phyloP scores from a whole-genome alignment of 1,140 invertebrate species.

The Eufriesea mexicana region DNA sequence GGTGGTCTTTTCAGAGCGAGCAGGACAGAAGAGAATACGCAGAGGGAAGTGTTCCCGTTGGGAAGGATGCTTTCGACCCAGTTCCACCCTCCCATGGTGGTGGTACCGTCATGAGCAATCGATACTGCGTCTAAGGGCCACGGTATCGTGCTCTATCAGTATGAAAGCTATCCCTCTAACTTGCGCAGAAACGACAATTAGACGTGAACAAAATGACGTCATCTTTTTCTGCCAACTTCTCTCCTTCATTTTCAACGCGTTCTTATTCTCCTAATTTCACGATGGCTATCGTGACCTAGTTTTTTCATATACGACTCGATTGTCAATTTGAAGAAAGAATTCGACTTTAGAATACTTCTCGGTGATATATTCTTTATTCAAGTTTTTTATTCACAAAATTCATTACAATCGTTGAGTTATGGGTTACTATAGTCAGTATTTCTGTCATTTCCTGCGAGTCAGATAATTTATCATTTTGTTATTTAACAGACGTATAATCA shows the following conservation, averaged over 20 bases:
- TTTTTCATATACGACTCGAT: not conserved
- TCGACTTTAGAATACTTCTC: not conserved
- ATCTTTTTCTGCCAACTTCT: not conserved
- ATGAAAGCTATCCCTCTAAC: conserved; percentile 39
- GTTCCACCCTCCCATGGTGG: conserved; percentile 74
- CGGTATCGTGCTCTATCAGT: conserved; percentile 25
- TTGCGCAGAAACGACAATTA: conserved; percentile 37
- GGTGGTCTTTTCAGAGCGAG: conserved; percentile 11
- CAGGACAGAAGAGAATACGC: conserved; percentile 4
- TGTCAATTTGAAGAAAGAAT: not conserved
- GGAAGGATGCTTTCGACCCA: conserved; percentile 78
- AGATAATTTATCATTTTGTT: not conserved
- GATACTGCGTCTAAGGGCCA: conserved; percentile 70
- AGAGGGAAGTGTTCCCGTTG: conserved; percentile 45
- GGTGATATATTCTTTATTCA: not conserved
- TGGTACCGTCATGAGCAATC: conserved; percentile 75
- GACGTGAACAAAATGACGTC: conserved; percentile 9
- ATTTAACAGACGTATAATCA: not conserved
- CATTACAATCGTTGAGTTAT: not conserved
- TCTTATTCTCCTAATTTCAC: not conserved
- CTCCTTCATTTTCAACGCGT: not conserved
- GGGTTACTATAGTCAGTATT: not conserved
- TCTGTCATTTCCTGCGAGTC: not conserved
- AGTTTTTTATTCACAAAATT: not conserved
- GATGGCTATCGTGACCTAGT: not conserved